Conservation (phyloP, 2,797 vertebrate genomes). For the Clarias fuscus region DNA sequence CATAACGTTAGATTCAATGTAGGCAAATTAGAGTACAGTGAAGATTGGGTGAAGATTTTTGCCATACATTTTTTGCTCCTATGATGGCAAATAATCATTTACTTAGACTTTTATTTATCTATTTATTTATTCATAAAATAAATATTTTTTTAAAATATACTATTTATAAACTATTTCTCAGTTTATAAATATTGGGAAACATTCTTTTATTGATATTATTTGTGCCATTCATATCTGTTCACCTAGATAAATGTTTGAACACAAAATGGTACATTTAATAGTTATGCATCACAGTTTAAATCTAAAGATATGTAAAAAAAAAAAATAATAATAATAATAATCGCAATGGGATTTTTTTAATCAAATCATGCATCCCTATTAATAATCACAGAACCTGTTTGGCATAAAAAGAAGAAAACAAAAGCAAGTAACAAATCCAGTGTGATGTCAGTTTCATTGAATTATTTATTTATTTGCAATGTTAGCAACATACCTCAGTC, state of each 20-base stretch:
- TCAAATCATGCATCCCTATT: not conserved
- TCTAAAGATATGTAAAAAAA: too few species aligned
- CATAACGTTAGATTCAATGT: not conserved
- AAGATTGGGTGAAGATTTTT: not conserved
- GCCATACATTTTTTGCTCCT: not conserved
- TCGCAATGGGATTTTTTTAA: not conserved
- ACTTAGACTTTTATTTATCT: not conserved
- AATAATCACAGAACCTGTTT: not conserved
- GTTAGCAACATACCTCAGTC: not conserved
- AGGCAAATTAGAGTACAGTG: not conserved
- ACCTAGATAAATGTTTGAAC: too few species aligned
- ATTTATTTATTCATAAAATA: not conserved
- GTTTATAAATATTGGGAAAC: too few species aligned
- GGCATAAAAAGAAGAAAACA: not conserved
- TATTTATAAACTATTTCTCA: too few species aligned
- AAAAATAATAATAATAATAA: too few species aligned
- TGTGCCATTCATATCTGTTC: too few species aligned
- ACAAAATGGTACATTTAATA: too few species aligned
- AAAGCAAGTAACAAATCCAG: not conserved
- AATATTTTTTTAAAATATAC: too few species aligned
- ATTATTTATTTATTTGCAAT: not conserved
- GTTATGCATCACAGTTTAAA: too few species aligned
- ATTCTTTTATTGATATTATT: not conserved
- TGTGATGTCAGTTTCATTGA: not conserved
- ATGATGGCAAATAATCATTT: not conserved